Evolutionary conservation across 2,113 vertebrate species (phyloP), one percentile per base, ranked within the genome.

Genomic region (Amphiprion percula): DNA sequence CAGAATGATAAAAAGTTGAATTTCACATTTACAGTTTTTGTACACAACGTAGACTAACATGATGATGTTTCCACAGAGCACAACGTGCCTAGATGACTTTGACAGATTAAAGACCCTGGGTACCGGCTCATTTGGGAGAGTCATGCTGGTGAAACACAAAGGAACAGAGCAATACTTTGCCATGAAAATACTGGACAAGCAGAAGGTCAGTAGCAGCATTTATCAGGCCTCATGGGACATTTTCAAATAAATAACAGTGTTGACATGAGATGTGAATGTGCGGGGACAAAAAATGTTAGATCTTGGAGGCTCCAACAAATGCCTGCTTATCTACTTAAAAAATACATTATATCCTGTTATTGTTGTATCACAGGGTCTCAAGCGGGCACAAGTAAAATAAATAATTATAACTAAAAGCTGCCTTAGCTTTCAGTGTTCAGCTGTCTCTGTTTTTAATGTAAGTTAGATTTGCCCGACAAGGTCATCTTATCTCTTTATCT

Each of bases 141-240:
- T 99, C 87, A 99, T 99, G 97, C 88, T 99, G 93, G 98, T 99
- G 85, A 99, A 99, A 93, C 97, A 98, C 91, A 99, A 97, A 95
- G 94, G 95, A 87, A 96, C 97, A 90, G 98, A 99, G 88, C 97
- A 99, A 94, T 98, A 98, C 95, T 99, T 97, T 72, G 98, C 98
- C 85, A 99, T 99, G 98, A 99, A 99, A 94, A 97, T 99, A 93
- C 93, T 99, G 95, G 98, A 99, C 94, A 99, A 99, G 94, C 98
- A 99, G 92, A 99, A 99, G 97, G 98, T 99, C 64, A 68, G 96
- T 95, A 37, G 23, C 16, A 19, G 46, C 55, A 54, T 21, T 60
- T 28, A 30, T 56, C 23, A 16, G n/a, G n/a, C 24, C 39, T 75
- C 21, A 23, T 30, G 26, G 37, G 15, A 49, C 56, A 53, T 28